Conservation (phyloP, 1,140 invertebrate species). For the Caenorhabditis remanei region DNA sequence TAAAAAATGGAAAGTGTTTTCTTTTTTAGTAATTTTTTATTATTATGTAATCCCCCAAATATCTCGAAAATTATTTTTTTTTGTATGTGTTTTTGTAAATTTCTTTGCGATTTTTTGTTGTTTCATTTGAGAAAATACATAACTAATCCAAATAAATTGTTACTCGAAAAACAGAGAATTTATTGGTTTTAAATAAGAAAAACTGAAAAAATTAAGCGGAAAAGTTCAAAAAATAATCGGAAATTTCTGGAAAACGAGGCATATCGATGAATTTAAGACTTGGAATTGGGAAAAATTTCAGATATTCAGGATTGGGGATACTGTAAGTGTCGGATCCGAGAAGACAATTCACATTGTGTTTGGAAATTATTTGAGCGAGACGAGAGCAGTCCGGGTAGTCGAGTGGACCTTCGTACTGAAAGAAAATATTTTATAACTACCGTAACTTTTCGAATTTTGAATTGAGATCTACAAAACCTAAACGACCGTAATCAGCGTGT, state of each 20-base stretch:
- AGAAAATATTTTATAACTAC: not conserved
- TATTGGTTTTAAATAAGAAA: not conserved
- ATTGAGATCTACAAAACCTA: not conserved
- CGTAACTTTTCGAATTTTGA: not conserved
- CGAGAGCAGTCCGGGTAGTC: slow-evolving; percentile 61
- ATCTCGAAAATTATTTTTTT: too few relatives aligned
- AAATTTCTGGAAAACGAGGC: not conserved
- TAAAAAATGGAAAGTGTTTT: too few relatives aligned
- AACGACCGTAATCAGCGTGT: not conserved
- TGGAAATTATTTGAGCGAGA: slow-evolving; percentile 60
- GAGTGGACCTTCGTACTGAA: slow-evolving; percentile 60
- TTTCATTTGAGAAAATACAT: not conserved
- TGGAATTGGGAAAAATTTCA: slow-evolving; percentile 1
- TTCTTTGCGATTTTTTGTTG: not conserved
- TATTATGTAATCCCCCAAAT: too few relatives aligned
- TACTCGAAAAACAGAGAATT: not conserved
- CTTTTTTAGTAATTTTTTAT: too few relatives aligned
- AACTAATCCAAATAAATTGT: slow-evolving; percentile 10
- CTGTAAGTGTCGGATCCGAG: not conserved
- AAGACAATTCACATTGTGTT: slow-evolving; percentile 53
- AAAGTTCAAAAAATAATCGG: not conserved
- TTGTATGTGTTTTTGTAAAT: too few relatives aligned
- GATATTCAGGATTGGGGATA: slow-evolving; percentile 46
- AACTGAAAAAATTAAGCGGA: too few relatives aligned
- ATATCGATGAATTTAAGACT: not conserved